Percentiles rank a stretch among this genome's conserved stretches.
These are phyloP conservation scores for Cheilosia pagana DNA, from an alignment of 2,888 invertebrate genomes.

Conservation along the genomic window DNA sequence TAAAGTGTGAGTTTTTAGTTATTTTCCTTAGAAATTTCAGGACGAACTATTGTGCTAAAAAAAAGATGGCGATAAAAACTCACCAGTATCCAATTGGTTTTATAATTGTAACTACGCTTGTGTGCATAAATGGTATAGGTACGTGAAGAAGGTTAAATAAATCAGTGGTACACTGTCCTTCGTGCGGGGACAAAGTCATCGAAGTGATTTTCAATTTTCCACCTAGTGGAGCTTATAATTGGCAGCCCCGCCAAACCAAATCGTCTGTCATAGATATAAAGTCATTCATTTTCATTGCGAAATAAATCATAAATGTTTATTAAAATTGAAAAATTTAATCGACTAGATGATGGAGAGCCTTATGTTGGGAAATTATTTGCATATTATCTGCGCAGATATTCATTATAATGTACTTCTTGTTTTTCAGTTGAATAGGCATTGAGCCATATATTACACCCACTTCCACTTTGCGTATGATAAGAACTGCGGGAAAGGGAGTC, in stretches of 20 bases:
- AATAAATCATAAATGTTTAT: conserved; percentile 58
- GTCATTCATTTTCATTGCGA: conserved; percentile 13
- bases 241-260: not conserved
- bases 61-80: not conserved
- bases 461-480: conserved; percentile 6
- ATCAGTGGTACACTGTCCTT: not conserved
- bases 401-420: conserved; percentile 48
- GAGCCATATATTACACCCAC: conserved; percentile 38
- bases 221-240: conserved; percentile 17
- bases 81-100: conserved; percentile 10
- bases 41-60: conserved; percentile 22
- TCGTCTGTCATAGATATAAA: not conserved
- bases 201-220: conserved; percentile 2
- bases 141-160: too few relatives aligned
- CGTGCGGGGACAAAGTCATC: not conserved
- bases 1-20: not conserved
- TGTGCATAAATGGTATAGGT: not conserved
- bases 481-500: not conserved
- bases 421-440: conserved; percentile 65
- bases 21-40: conserved; percentile 9
- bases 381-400: conserved; percentile 52
- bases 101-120: not conserved
- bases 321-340: conserved; percentile 63
- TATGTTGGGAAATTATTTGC: conserved; percentile 25
- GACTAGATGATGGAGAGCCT: conserved; percentile 46